Evolutionary conservation across 1,140 invertebrate species (phyloP).

Genomic region (Sinonovacula constricta): DNA sequence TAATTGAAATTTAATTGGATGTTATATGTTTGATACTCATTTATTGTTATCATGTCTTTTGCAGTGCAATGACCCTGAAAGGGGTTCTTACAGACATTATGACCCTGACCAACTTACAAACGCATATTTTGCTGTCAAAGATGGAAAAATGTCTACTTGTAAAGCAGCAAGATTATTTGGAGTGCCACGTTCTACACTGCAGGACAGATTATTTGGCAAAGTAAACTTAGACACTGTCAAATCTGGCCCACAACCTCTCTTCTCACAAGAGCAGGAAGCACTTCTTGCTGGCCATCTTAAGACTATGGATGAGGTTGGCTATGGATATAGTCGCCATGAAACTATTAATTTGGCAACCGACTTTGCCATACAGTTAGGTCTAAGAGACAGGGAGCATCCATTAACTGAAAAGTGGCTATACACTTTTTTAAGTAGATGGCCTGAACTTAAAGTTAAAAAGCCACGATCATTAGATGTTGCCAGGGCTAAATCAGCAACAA

Average conservation of each 20-base stretch:
- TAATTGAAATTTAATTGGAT: constrained; percentile 1
- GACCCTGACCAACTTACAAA: background rate
- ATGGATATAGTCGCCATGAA: constrained; percentile 1
- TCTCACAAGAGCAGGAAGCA: constrained; percentile 10
- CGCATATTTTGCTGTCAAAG: background rate
- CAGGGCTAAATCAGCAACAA: constrained; percentile 12
- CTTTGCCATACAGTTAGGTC: background rate
- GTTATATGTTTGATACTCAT: background rate
- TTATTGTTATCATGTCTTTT: background rate
- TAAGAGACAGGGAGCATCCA: background rate
- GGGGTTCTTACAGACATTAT: background rate
- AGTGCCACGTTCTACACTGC: background rate
- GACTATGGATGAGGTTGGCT: constrained; percentile 20
- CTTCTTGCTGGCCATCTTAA: constrained; percentile 9
- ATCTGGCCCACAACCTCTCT: constrained; percentile 15
- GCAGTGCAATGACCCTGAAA: background rate
- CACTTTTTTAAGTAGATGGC: constrained; percentile 12
- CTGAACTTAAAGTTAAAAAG: constrained; percentile 2
- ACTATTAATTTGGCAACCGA: constrained; percentile 21
- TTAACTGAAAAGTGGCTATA: constrained; percentile 12
- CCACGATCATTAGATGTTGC: constrained; percentile 4
- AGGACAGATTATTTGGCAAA: background rate
- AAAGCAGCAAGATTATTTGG: constrained; percentile 1
- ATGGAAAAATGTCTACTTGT: constrained; percentile 1
- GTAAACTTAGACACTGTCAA: constrained; percentile 5